Evolutionary conservation across 2,113 vertebrate genomes (phyloP), one percentile per base, ranked within the genome.

Genomic region (Rhea americana): DNA sequence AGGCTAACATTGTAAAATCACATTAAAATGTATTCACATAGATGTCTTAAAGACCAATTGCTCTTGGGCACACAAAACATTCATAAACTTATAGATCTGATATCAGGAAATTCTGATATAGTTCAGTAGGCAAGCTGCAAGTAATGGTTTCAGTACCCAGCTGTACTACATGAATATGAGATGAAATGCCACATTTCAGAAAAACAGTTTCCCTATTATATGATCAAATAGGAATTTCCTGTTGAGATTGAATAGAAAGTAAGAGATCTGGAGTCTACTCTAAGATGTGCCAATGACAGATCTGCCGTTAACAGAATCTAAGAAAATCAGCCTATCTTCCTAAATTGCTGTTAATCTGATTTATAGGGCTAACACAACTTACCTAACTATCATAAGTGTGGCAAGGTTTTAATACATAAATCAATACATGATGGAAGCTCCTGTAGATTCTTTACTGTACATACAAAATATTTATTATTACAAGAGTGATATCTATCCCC

Each of bases 391-490:
- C 70, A 1, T 11, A 26, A 93, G 45, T 0, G 32, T 6, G 24
- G 18, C 0, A 1, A 73, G 66, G 21, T 48, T 58, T 86, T 25
- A 68, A 56, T 65, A 87, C 91, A 75, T 79, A 28, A 79, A 65
- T 32, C 67, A 55, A 8, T 0, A 1, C 53, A 25, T 50, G 84
- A 80, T 1, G 5, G 93, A 66, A 4, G 7, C 17, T 89, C 85
- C 59, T 51, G 71, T 16, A 70, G 90, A 73, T 74, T 26, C 47
- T 89, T 75, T 76, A 66, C 96, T 95, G 95, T 43, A 93, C 95
- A 95, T 18, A 58, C 53, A 96, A 96, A 94, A 93, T 76, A 90
- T 89, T 94, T 81, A 73, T 48, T 25, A 76, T 94, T 95, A 96
- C 18, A 90, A 76, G 7, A n/a, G 48, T 73, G 85, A 72, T 65